These are phyloP conservation scores for Mesoligia furuncula DNA, from an alignment of 2,888 invertebrate genomes.

Conservation along the genomic window DNA sequence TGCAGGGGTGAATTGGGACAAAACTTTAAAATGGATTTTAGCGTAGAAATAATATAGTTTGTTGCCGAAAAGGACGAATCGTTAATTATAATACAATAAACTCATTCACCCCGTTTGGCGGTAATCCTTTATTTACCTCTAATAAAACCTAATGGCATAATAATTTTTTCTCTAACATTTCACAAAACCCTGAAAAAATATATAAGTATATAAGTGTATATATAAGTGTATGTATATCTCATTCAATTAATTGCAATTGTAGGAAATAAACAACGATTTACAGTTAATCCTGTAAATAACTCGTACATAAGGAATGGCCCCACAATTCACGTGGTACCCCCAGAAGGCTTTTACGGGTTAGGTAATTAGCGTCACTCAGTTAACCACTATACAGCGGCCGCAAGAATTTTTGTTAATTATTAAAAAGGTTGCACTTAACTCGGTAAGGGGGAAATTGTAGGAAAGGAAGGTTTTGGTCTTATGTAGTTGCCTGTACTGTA, in stretches of 20 bases:
- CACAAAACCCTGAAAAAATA: slow-evolving; percentile 36
- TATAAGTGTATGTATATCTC: no score
- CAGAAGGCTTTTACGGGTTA: slow-evolving; percentile 87
- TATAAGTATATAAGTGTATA: no score
- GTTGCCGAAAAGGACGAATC: no score
- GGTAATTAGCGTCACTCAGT: slow-evolving; percentile 90
- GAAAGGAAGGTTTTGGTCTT: slow-evolving; percentile 20
- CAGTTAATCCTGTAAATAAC: slow-evolving; percentile 76
- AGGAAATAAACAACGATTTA: slow-evolving; percentile 74
- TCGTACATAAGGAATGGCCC: slow-evolving; percentile 81
- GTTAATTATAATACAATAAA: no score
- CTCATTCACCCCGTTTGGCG: no score
- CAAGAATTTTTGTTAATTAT: slow-evolving; percentile 89
- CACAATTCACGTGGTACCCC: slow-evolving; percentile 79
- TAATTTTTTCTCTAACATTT: neutral
- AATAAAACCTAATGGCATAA: slow-evolving; percentile 18
- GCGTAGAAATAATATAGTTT: no score
- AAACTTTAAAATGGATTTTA: no score
- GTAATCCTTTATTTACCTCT: neutral
- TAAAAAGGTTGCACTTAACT: slow-evolving; percentile 89
- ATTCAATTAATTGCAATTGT: slow-evolving; percentile 64
- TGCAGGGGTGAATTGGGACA: no score
- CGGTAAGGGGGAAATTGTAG: slow-evolving; percentile 64
- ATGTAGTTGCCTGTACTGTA: neutral
- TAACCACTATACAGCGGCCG: slow-evolving; percentile 83